Percentiles rank a stretch among this genome's conserved stretches.
These are phyloP conservation scores for Python bivittatus DNA, from an alignment of 2,113 vertebrate genomes.

Conservation along the genomic window DNA sequence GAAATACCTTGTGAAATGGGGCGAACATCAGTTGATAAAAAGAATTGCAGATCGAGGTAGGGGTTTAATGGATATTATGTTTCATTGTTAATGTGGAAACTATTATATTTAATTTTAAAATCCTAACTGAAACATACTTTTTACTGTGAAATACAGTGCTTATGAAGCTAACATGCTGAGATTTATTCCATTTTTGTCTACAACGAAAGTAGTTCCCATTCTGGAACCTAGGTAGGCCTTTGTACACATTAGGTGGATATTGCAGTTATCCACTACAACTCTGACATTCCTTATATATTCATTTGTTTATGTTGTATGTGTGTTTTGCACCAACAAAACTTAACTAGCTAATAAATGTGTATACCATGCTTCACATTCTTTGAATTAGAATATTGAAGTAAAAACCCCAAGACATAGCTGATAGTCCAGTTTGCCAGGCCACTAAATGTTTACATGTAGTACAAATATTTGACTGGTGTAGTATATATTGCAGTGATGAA, in stretches of 20 bases:
- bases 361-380: neutral
- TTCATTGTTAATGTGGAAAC: neutral
- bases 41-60: conserved; percentile 99
- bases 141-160: neutral
- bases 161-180: neutral
- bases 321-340: neutral
- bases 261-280: neutral
- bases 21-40: conserved; percentile 97
- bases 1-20: conserved; percentile 98
- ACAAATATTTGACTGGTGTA: neutral
- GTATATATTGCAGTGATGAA: neutral
- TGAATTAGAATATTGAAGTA: neutral
- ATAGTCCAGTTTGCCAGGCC: neutral
- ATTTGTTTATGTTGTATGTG: neutral
- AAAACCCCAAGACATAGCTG: neutral
- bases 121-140: neutral
- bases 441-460: neutral
- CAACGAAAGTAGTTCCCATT: too few relatives aligned
- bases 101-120: neutral
- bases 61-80: conserved; percentile 20
- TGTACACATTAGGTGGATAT: neutral
- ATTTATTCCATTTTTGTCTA: neutral
- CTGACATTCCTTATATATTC: neutral
- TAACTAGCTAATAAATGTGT: neutral
- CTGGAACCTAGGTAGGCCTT: neutral